Evolutionary conservation across 2,797 vertebrate genomes (phyloP), one percentile per base, ranked within the genome.

Genomic region (Enteromius mattozi): DNA sequence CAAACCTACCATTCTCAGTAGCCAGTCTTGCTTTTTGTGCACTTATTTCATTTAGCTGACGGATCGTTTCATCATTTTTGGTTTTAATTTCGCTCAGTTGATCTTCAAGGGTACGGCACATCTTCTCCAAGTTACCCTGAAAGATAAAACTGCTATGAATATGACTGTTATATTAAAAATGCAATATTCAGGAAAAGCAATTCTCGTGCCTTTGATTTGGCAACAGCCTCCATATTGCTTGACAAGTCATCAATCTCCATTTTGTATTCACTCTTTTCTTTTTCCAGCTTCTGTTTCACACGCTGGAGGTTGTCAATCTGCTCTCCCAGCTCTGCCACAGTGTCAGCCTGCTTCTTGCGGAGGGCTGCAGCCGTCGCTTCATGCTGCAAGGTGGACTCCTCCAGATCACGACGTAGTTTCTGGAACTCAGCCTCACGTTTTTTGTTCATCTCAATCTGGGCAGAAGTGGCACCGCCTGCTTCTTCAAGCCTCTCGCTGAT

Each of bases 241-340:
- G 92, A 91, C 45, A 98, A 19, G 90, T 97, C 97, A 0, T 98
- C 96, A 0, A 97, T 94, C 92, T 98, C 97, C 97, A 98, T 97
- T 93, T 96, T 98, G 85, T 94, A 87, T 88, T 98, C 97, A 0
- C 96, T 97, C 83, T 98, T 98, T 92, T 98, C 97, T 27, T 27
- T 27, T 27, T 35, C 35, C 5, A 98, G 93, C 89, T 98, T 98
- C 92, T 97, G 97, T 86, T 97, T 98, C 82, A 98, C 95, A 0
- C 96, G 91, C 72, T 98, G 97, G 70, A 98, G 95, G 92, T 96
- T 97, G 89, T 97, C 96, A 0, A 97, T 96, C 92, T 98, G 97
- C 85, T 97, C 96, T 82, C 96, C 96, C 17, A 97, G 95, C 91
- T 98, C 97, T 0, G 96, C 97, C 30, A 96, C 92, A 0, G 90